Conservation (phyloP, 2,797 vertebrate genomes). For the Euphonia xanthogaster region DNA sequence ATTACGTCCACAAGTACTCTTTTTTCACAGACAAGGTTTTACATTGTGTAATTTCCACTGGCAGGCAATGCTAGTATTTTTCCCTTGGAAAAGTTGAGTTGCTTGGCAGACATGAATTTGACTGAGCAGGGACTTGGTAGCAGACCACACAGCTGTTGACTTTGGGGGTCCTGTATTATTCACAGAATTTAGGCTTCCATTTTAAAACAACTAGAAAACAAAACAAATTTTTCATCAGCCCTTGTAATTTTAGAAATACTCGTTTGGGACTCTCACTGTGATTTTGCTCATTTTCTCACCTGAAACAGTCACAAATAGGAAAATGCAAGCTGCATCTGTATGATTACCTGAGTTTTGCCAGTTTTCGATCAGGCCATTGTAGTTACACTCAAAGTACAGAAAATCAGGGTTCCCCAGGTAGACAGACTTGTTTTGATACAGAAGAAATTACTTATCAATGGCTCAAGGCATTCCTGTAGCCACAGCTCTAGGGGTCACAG, state of each 20-base stretch:
- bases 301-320: neutral
- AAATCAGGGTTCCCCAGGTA: neutral
- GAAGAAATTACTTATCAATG: neutral
- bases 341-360: neutral
- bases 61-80: neutral
- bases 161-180: neutral
- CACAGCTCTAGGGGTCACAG: neutral
- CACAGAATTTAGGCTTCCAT: neutral
- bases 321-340: neutral
- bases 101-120: neutral
- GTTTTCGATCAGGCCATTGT: neutral
- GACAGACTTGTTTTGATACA: neutral
- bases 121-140: neutral
- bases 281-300: neutral
- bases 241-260: neutral
- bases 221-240: neutral
- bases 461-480: neutral
- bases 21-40: neutral
- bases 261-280: accelerated
- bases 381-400: neutral
- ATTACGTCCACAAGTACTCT: neutral
- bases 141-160: neutral
- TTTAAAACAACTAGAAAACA: neutral
- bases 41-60: neutral
- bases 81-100: neutral